Base-by-base conservation (phyloP, 2,797 vertebrate genomes). In the Anguilla megastoma region DNA sequence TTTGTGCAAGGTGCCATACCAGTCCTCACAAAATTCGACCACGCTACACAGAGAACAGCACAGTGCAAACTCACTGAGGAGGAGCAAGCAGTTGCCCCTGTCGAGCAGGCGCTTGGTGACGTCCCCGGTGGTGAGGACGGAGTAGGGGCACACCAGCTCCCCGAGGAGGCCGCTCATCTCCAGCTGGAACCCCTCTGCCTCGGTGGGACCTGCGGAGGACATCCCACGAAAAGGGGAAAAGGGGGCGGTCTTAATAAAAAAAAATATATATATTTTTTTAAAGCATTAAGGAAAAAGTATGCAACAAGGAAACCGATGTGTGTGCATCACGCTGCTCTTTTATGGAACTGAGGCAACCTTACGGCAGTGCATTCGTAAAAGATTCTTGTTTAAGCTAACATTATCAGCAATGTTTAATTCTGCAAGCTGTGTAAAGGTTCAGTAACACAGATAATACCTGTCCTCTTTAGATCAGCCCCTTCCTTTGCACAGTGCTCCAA, bases 81-180 rank as follows among this genome's bases (percentile, higher is more conserved):
- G 95, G 86, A 99, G 96, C 80, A 98, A 95, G 91, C 97, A 98
- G 97, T 98, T 98, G 89, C 95, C 97, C 93, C 96, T 97, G 90
- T 95, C 95, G 71, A 97, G 97, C 87, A 99, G 95, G 92, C 99
- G 97, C 93, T 97, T 97, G 90, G 96, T 97, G 93, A 99, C 95
- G 84, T 98, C 97, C 92, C 98, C 98, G 8, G 96, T 96, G 84
- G 96, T 97, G 91, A 99, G 94, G 87, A 95, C 95, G 0, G 95
- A 71, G 92, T 99, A 99, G 0, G 98, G 98, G 92, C 99, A 99
- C 89, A 94, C 95, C 90, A 99, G 97, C 95, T 99, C 99, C 48
- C 97, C 95, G 86, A 99, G 94, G 10, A 99, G 94, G 6, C 99
- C 98, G 71, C 98, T 99, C 96, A 99, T 96, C 95, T 99, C 99